A percentile compares a stretch with the other conserved stretches of the same genome.
phyloP scores from a whole-genome alignment of 2,888 invertebrate species.

The Cyaniris semiargus region DNA sequence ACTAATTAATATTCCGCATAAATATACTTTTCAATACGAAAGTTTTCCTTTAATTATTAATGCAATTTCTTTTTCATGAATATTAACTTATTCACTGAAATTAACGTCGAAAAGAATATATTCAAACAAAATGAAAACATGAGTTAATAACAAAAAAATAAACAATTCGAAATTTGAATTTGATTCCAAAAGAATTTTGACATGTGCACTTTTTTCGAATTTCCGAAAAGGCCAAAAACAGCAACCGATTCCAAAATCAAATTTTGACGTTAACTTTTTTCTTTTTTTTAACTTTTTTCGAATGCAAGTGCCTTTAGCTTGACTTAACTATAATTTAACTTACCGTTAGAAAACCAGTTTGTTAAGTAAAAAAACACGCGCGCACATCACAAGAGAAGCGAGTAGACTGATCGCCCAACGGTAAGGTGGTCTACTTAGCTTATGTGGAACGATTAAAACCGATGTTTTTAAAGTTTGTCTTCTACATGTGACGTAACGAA shows the following conservation, averaged over 20 bases:
- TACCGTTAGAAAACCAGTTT: constrained; percentile 53
- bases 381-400: constrained; percentile 51
- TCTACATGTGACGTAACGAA: not conserved
- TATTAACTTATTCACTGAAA: constrained; percentile 3
- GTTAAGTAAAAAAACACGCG: constrained; percentile 49
- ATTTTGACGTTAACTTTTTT: not conserved
- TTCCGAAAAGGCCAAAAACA: not conserved
- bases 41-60: constrained; percentile 12
- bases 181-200: not conserved
- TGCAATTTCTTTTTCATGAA: constrained; percentile 23
- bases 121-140: not conserved
- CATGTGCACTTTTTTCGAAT: not conserved
- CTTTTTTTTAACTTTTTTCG: not conserved
- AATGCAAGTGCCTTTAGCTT: not conserved
- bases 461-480: constrained; percentile 6
- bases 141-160: not conserved
- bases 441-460: constrained; percentile 36
- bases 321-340: constrained; percentile 42
- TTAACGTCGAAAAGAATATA: not conserved
- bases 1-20: constrained; percentile 23
- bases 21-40: constrained; percentile 21
- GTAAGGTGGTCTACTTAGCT: constrained; percentile 65
- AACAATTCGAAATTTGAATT: not conserved
- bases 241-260: not conserved
- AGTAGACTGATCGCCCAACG: constrained; percentile 65